Evolutionary conservation across 2,888 invertebrate genomes (phyloP).

Genomic region (Maniola hyperantus): DNA sequence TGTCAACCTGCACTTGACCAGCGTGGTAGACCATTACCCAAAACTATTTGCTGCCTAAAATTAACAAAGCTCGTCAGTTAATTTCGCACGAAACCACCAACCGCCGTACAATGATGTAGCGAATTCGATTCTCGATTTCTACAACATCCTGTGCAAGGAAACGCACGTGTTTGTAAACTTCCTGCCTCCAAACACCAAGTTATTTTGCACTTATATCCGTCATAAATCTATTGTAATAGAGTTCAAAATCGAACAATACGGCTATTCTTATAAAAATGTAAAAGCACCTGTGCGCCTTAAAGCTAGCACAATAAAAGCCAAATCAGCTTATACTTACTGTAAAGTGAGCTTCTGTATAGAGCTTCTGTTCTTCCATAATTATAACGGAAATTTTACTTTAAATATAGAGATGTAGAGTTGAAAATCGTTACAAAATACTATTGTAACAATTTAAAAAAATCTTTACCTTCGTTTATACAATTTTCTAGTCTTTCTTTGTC

Average conservation of each 20-base stretch:
- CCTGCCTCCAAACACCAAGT: conserved; percentile 51
- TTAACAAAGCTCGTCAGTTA: conserved; percentile 10
- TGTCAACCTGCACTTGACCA: no score
- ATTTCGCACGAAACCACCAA: conserved; percentile 18
- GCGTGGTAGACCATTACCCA: no score
- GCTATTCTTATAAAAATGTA: neutral
- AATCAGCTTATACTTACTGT: conserved; percentile 11
- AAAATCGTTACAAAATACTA: neutral
- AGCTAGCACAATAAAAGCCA: conserved; percentile 15
- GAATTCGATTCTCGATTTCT: conserved; percentile 61
- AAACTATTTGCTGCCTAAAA: neutral
- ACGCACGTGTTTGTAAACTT: conserved; percentile 78
- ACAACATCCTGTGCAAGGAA: conserved; percentile 79
- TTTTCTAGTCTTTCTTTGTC: no score
- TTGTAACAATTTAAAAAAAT: neutral
- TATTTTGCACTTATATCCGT: neutral
- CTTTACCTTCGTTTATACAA: neutral
- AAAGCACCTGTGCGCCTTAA: conserved; percentile 15
- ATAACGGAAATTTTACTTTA: neutral
- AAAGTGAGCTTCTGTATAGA: conserved; percentile 7
- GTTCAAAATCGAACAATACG: conserved; percentile 15
- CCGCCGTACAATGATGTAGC: conserved; percentile 43
- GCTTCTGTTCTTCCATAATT: neutral
- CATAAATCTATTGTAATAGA: conserved; percentile 17
- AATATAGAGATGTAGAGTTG: neutral